Conservation (phyloP, 1,140 invertebrate genomes). For the Drosophila bipectinata region DNA sequence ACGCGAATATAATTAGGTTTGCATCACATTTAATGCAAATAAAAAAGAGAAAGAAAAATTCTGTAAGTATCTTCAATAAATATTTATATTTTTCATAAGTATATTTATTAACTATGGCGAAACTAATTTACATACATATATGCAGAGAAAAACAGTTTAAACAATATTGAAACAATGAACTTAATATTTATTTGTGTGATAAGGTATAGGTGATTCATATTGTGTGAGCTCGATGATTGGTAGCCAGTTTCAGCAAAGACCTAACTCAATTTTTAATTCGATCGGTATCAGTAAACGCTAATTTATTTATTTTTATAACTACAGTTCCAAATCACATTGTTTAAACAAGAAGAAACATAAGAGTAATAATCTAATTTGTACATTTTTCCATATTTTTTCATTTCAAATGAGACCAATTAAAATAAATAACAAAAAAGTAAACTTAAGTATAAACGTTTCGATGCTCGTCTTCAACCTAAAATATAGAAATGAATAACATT, state of each 20-base stretch:
- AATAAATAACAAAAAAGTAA: conserved; percentile 37
- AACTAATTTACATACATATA: conserved; percentile 5
- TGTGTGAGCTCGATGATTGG: conserved; percentile 13
- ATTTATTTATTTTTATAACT: conserved; percentile 47
- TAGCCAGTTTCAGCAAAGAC: conserved; percentile 16
- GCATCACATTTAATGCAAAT: conserved; percentile 49
- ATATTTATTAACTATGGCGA: conserved; percentile 8
- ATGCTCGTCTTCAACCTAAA: conserved; percentile 57
- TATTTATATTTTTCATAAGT: conserved; percentile 12
- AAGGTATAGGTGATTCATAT: conserved; percentile 11
- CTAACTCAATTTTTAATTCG: conserved; percentile 20
- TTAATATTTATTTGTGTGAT: conserved; percentile 14
- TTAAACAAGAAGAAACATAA: conserved; percentile 45
- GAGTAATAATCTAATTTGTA: conserved; percentile 67
- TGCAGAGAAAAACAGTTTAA: neutral
- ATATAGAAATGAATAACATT: conserved; percentile 33
- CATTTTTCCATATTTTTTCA: conserved; percentile 45
- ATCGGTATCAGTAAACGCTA: neutral
- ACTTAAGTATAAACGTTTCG: conserved; percentile 60
- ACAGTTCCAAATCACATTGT: conserved; percentile 64
- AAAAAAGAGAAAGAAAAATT: conserved; percentile 64
- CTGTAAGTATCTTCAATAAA: conserved; percentile 54
- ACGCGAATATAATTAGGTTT: conserved; percentile 30
- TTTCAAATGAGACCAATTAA: conserved; percentile 71
- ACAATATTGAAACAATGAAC: conserved; percentile 8